A percentile compares a stretch with the other conserved stretches of the same genome.
These are phyloP conservation scores for Zele albiditarsus DNA, from an alignment of 2,888 invertebrate genomes.

Conservation along the genomic window DNA sequence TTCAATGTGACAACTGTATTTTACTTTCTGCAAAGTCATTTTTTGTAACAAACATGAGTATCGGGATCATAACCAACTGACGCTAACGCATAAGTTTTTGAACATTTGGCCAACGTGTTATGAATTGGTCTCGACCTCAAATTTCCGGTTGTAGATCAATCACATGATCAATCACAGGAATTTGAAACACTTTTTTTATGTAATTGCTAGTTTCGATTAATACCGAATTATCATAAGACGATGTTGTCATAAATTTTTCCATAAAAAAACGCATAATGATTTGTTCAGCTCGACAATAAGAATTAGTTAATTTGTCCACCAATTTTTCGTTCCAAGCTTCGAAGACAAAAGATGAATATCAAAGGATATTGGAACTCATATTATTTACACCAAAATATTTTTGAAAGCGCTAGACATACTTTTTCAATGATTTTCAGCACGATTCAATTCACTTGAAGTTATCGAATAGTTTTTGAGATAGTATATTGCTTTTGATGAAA, in stretches of 20 bases:
- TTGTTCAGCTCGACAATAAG: background rate
- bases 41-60: no score
- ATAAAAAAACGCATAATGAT: constrained; percentile 15
- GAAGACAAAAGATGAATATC: constrained; percentile 35
- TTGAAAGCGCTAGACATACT: constrained; percentile 34
- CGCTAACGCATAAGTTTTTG: no score
- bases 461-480: constrained; percentile 30
- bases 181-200: background rate
- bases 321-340: constrained; percentile 44
- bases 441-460: constrained; percentile 8
- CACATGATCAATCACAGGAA: no score
- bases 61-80: no score
- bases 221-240: background rate
- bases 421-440: constrained; percentile 17
- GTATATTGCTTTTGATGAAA: background rate
- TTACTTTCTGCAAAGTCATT: no score
- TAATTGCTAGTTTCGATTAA: background rate
- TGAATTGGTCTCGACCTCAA: no score
- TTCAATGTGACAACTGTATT: no score
- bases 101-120: no score
- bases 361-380: constrained; percentile 43
- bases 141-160: no score
- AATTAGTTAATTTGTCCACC: constrained; percentile 15
- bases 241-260: constrained; percentile 13
- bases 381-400: constrained; percentile 31